A percentile compares a stretch with the other conserved stretches of the same genome.
Conservation (phyloP, 2,797 vertebrate genomes). For the Sebastes minor region DNA sequence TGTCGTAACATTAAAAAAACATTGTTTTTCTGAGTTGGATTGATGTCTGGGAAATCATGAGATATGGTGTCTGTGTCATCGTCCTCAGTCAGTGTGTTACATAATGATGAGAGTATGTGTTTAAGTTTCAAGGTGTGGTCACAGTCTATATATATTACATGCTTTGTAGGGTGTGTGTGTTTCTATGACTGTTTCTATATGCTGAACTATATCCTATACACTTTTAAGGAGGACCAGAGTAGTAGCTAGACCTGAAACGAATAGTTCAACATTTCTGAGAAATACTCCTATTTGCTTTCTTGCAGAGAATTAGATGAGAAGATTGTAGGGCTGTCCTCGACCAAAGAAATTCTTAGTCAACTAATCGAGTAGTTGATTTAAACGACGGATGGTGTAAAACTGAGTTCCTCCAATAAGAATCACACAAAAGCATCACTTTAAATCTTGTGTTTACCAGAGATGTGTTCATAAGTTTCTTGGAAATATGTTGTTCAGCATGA, state of each 20-base stretch:
- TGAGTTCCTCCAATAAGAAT: no score
- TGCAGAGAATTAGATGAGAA: not conserved
- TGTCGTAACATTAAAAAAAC: not conserved
- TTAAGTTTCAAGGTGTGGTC: conserved; percentile 38
- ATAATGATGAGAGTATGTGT: not conserved
- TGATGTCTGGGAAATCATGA: not conserved
- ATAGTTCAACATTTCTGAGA: not conserved
- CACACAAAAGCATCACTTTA: no score
- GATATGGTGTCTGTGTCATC: not conserved
- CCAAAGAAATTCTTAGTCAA: not conserved
- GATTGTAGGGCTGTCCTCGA: not conserved
- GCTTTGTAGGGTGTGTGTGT: not conserved
- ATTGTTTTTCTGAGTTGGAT: not conserved
- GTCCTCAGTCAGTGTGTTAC: not conserved
- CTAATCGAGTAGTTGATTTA: no score
- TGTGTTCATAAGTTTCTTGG: not conserved
- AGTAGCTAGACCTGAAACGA: not conserved
- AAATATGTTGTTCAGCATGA: not conserved
- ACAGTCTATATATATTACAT: not conserved
- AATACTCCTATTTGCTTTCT: not conserved
- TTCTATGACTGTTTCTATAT: not conserved
- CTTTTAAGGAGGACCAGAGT: not conserved
- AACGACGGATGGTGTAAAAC: no score
- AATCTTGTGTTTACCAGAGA: not conserved
- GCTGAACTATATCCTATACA: not conserved